These are phyloP conservation scores for Teleogryllus occipitalis DNA, from an alignment of 1,140 invertebrate species.

Conservation along the genomic window DNA sequence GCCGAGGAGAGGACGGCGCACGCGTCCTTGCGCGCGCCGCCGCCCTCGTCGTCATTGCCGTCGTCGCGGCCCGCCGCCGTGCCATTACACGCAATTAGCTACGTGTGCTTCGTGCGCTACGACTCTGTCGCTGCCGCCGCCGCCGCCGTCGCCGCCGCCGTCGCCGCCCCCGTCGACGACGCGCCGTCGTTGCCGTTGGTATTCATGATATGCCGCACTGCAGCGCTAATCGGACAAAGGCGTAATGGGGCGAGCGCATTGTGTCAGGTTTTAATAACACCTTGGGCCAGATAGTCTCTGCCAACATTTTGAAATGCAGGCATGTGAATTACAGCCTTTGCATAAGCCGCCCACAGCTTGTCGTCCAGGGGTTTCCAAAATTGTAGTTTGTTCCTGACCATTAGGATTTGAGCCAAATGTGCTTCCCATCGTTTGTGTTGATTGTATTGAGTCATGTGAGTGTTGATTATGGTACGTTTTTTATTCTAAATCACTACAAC, in stretches of 20 bases:
- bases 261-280: not conserved
- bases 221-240: not conserved
- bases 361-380: not conserved
- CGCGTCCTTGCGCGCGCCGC: not conserved
- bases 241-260: not conserved
- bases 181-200: not conserved
- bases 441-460: no score
- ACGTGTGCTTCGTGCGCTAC: not conserved
- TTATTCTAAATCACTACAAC: no score
- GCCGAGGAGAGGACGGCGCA: no score
- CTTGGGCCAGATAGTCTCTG: not conserved
- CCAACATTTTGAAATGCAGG: slow-evolving; percentile 4
- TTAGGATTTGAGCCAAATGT: no score
- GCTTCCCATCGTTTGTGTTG: no score
- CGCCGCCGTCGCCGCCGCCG: no score
- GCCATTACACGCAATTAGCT: not conserved
- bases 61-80: no score
- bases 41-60: not conserved
- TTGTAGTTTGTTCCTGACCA: no score
- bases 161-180: no score
- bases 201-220: not conserved
- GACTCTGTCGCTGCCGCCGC: not conserved
- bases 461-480: no score
- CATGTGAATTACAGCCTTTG: not conserved
- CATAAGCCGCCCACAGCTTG: not conserved